phyloP scores from a whole-genome alignment of 2,113 vertebrate genomes.

The Rhinoderma darwinii region DNA sequence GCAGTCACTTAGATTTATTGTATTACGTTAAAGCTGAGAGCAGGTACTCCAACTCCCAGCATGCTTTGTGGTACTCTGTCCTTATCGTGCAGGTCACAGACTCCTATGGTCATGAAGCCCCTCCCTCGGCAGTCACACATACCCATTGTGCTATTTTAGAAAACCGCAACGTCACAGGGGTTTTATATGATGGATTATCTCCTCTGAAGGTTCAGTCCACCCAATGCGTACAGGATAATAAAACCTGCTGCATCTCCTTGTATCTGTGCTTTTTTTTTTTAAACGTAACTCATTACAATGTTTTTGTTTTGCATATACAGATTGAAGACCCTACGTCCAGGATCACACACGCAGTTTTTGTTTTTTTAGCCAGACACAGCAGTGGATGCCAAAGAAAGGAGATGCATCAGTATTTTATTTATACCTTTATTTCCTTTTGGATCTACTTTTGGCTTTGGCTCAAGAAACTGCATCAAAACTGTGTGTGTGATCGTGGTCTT shows the following conservation, averaged over 20 bases:
- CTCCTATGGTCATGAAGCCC: not conserved
- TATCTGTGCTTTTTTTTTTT: not conserved
- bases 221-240: not conserved
- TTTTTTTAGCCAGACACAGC: no score
- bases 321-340: no score
- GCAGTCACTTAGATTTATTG: no score
- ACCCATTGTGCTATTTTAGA: not conserved
- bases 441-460: no score
- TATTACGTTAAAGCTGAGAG: no score
- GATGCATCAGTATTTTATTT: no score
- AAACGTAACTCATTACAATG: not conserved
- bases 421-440: no score
- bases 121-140: not conserved
- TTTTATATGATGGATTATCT: constrained; percentile 4
- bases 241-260: not conserved
- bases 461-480: no score
- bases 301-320: no score
- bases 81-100: constrained; percentile 15
- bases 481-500: no score
- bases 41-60: not conserved
- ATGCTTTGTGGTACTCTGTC: constrained; percentile 16
- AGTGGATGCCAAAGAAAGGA: no score
- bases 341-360: no score
- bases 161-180: not conserved
- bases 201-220: not conserved